A percentile compares a stretch with the other conserved stretches of the same genome.
These are phyloP conservation scores for Pseudeuparius sepicola DNA, from an alignment of 2,888 invertebrate genomes.

Conservation along the genomic window DNA sequence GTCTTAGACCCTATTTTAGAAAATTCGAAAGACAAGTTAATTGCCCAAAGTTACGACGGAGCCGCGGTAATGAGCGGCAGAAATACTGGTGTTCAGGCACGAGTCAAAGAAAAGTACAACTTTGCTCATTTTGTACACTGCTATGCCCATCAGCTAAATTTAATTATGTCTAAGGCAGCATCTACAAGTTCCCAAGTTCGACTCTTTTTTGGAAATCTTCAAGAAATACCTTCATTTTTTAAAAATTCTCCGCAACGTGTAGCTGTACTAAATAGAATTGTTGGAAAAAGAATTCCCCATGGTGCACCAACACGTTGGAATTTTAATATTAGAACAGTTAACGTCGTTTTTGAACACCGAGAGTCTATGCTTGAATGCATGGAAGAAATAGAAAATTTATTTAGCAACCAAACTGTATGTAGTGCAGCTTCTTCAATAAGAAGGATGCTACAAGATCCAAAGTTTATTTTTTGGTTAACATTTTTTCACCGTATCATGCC, in stretches of 20 bases:
- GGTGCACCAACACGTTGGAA: conserved; percentile 10
- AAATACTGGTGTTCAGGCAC: conserved; percentile 18
- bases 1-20: conserved; percentile 17
- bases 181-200: conserved; percentile 17
- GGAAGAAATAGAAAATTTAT: conserved; percentile 17
- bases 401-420: conserved; percentile 16
- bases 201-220: conserved; percentile 22
- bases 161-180: conserved; percentile 19
- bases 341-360: conserved; percentile 19
- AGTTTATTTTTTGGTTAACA: conserved; percentile 26
- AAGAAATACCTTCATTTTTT: conserved; percentile 20
- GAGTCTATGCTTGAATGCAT: conserved; percentile 23
- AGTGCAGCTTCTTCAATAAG: conserved; percentile 17
- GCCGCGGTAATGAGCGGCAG: conserved; percentile 20
- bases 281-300: conserved; percentile 14
- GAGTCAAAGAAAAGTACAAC: conserved; percentile 19
- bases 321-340: conserved; percentile 13
- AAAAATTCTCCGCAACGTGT: conserved; percentile 23
- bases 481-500: conserved; percentile 26
- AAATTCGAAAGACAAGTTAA: conserved; percentile 17
- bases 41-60: conserved; percentile 23
- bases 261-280: conserved; percentile 20
- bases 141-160: too few species aligned
- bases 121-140: conserved; percentile 21
- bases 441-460: conserved; percentile 16